These are phyloP conservation scores for Theristicus caerulescens DNA, from an alignment of 2,113 vertebrate genomes.

Conservation along the genomic window DNA sequence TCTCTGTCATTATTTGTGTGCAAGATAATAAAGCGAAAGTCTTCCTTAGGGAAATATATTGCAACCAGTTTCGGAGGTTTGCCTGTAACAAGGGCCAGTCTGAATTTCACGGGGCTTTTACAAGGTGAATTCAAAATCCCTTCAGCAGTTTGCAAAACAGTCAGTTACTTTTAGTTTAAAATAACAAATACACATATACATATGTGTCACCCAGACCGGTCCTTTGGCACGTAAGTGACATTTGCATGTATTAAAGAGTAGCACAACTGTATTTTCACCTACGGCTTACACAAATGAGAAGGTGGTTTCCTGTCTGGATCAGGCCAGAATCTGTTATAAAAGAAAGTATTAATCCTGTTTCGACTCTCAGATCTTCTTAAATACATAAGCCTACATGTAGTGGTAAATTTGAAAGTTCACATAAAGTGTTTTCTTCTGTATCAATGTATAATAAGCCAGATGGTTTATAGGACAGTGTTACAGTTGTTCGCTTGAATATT, in stretches of 20 bases:
- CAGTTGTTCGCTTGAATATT: neutral
- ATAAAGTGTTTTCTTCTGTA: neutral
- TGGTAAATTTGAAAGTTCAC: neutral
- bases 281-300: neutral
- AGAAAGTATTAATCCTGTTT: neutral
- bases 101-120: slow-evolving; percentile 1
- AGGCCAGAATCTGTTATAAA: neutral
- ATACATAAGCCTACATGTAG: neutral
- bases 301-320: neutral
- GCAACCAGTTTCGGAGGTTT: neutral
- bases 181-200: neutral
- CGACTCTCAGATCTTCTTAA: neutral
- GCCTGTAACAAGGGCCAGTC: neutral
- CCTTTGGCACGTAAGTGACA: neutral
- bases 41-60: neutral
- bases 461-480: neutral
- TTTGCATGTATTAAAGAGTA: neutral
- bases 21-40: neutral
- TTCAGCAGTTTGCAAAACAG: neutral
- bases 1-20: neutral
- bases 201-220: neutral
- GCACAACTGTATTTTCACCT: neutral
- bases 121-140: neutral
- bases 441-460: neutral
- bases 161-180: neutral